Evolutionary conservation across 2,113 vertebrate genomes (phyloP).

Genomic region (Microcebus ravelobensis): DNA sequence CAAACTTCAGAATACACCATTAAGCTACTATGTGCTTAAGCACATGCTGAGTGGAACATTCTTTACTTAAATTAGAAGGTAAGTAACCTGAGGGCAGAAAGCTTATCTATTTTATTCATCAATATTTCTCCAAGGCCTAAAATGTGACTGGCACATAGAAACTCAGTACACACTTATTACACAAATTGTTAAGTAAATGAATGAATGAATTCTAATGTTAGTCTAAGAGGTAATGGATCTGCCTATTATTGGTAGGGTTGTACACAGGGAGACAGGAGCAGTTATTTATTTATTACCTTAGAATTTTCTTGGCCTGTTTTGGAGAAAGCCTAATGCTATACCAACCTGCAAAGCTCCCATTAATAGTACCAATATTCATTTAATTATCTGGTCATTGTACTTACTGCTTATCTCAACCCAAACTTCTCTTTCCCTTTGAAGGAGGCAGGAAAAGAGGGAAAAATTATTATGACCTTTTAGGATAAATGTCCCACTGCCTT

Average conservation of each 20-base stretch:
- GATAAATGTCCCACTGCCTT: background rate
- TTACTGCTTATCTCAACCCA: background rate
- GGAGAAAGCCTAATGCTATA: background rate
- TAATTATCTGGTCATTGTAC: background rate
- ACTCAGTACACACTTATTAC: background rate
- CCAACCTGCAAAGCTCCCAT: background rate
- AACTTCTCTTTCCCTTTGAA: background rate
- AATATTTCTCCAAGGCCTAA: background rate
- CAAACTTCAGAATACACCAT: background rate
- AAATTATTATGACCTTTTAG: slow-evolving; percentile 12
- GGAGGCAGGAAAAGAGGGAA: background rate
- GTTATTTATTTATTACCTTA: background rate
- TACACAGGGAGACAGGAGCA: background rate
- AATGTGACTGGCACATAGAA: background rate
- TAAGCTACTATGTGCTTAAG: background rate
- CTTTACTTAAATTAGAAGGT: background rate
- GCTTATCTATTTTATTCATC: background rate
- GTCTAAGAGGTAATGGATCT: background rate
- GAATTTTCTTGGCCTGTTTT: background rate
- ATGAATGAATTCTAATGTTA: background rate
- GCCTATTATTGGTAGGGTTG: background rate
- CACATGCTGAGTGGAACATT: background rate
- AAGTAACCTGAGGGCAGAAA: background rate
- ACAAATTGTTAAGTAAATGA: background rate
- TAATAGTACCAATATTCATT: background rate